Conservation (phyloP, 2,113 vertebrate genomes). For the Podocnemis expansa region DNA sequence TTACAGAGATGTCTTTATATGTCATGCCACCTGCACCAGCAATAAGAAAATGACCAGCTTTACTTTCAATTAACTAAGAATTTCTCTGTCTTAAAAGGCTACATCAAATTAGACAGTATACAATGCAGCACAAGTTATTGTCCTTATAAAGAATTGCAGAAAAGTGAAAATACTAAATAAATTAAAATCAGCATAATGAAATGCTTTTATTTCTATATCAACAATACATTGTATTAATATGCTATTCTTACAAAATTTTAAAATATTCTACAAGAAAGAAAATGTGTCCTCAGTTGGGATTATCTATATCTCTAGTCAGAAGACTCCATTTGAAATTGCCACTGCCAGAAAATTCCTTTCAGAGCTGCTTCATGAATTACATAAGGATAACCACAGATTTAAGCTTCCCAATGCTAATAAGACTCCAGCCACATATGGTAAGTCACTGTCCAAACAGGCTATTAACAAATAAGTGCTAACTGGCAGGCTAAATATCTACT, state of each 20-base stretch:
- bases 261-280: neutral
- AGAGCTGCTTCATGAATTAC: neutral
- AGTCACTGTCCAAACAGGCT: neutral
- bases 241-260: accelerated
- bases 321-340: neutral
- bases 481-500: neutral
- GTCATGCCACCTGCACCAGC: neutral
- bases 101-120: neutral
- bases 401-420: neutral
- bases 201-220: neutral
- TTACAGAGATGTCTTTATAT: neutral
- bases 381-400: neutral
- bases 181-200: neutral
- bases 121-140: neutral
- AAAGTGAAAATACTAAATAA: neutral
- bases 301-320: neutral
- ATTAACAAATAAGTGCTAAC: neutral
- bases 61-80: neutral
- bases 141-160: neutral
- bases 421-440: neutral
- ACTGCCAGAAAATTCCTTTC: neutral
- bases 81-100: neutral
- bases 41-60: neutral
- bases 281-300: neutral
- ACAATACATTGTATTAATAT: neutral